Base-by-base conservation (phyloP, 2,113 vertebrate genomes). In the Lamprotornis superbus region DNA sequence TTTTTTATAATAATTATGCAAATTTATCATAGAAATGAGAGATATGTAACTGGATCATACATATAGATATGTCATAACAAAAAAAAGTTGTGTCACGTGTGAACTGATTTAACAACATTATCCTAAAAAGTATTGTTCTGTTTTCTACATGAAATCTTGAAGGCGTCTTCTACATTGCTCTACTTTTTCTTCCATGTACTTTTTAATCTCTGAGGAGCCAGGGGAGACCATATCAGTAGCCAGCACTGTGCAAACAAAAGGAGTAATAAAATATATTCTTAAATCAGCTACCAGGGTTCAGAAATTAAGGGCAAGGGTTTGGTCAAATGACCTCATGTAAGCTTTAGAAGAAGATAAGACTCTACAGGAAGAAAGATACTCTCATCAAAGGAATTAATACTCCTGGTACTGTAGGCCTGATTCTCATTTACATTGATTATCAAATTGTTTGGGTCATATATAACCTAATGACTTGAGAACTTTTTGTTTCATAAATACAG, bases 251-350 rank as follows among this genome's bases (percentile, higher is more conserved):
- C 75, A 94, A 96, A 96, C 94, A 95, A 63, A 93, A 90, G 79
- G n/a, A 80, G 92, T 44, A 88, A 94, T 53, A 83, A 92, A 93
- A 70, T 46, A 60, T 73, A 91, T 94, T 93, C 95, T 95, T 81
- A 95, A 95, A 96, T 94, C 80, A 89, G 50, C 94, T 94, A 53
- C 84, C 90, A 95, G 93, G 74, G 85, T 85, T 91, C 92, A 94
- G 90, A 95, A 96, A 92, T 76, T 73, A 95, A 83, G 89, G 93
- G 79, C 87, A 75, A 93, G 88, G 76, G 71, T 94, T 87, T 94
- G 95, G 85, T 82, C 92, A 73, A 81, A 79, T 46, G n/a, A 90
- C 71, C 56, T 82, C 78, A 87, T 50, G 59, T 49, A 37, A 61
- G 70, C 69, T 56, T 74, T 40, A 59, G 49, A 64, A 73, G 12